These are phyloP conservation scores for Neuroscelio doddi DNA, from an alignment of 2,888 invertebrate genomes.

Conservation along the genomic window DNA sequence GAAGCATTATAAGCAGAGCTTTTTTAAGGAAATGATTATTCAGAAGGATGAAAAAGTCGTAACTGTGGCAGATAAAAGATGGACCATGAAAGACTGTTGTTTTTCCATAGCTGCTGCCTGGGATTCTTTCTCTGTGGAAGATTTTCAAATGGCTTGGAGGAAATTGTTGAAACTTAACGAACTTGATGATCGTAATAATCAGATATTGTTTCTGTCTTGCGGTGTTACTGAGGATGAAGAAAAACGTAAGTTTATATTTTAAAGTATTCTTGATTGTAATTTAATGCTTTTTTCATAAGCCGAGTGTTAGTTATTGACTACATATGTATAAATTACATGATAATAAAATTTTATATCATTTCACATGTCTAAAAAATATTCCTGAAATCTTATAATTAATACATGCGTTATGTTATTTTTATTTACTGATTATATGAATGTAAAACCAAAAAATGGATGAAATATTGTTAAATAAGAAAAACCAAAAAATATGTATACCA, in stretches of 20 bases:
- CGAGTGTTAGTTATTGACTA: no score
- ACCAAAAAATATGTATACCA: no score
- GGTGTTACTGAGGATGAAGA: slow-evolving; percentile 20
- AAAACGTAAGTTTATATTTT: slow-evolving; percentile 5
- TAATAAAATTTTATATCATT: no score
- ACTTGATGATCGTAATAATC: slow-evolving; percentile 29
- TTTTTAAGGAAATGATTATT: slow-evolving; percentile 35
- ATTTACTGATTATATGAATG: no score
- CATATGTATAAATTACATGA: no score
- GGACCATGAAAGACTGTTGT: slow-evolving; percentile 42
- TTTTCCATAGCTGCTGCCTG: slow-evolving; percentile 32
- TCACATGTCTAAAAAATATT: no score
- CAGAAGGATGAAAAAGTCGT: slow-evolving; percentile 27
- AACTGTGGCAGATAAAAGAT: slow-evolving; percentile 27
- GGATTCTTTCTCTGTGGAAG: slow-evolving; percentile 29
- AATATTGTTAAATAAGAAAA: no score
- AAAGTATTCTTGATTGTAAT: neutral
- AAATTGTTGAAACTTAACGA: slow-evolving; percentile 28
- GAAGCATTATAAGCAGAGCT: slow-evolving; percentile 30
- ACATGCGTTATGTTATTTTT: no score
- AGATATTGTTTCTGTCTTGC: slow-evolving; percentile 32
- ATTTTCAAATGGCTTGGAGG: slow-evolving; percentile 33
- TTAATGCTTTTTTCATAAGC: neutral
- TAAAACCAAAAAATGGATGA: no score
- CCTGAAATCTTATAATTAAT: no score